These are phyloP conservation scores for Campylomormyrus tamandua DNA, from an alignment of 2,113 vertebrate genomes.

Conservation along the genomic window DNA sequence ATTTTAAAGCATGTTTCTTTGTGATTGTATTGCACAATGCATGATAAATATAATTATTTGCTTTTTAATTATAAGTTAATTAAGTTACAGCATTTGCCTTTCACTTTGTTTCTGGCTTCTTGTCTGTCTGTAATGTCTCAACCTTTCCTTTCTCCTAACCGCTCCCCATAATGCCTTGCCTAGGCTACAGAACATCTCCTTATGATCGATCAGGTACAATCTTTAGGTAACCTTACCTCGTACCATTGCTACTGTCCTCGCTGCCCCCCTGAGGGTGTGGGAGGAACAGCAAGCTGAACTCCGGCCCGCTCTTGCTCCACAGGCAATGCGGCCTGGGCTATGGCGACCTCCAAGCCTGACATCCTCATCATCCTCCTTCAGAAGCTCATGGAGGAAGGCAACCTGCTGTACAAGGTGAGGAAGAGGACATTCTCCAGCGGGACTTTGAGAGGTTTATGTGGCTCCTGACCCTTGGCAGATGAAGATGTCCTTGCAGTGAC, in stretches of 20 bases:
- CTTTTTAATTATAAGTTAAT: not conserved
- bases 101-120: not conserved
- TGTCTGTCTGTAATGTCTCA: constrained; percentile 26
- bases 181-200: constrained; percentile 64
- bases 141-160: constrained; percentile 17
- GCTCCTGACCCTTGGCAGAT: not conserved
- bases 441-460: not conserved
- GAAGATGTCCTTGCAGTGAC: not conserved
- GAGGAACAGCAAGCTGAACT: not conserved
- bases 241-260: constrained; percentile 24
- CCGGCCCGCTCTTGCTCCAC: constrained; percentile 30
- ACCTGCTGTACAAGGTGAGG: constrained; percentile 85
- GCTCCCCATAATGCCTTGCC: constrained; percentile 30
- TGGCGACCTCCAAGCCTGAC: constrained; percentile 97
- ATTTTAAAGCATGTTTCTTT: not conserved
- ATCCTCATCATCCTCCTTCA: constrained; percentile 94
- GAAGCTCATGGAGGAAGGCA: constrained; percentile 98
- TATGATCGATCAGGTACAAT: constrained; percentile 68
- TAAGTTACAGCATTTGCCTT: not conserved
- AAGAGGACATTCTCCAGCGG: not conserved
- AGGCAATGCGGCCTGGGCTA: constrained; percentile 99
- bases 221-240: constrained; percentile 43
- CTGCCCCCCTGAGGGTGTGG: constrained; percentile 4
- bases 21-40: not conserved
- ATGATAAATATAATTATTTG: not conserved